phyloP scores from a whole-genome alignment of 1,140 invertebrate species.

The Achroia grisella region DNA sequence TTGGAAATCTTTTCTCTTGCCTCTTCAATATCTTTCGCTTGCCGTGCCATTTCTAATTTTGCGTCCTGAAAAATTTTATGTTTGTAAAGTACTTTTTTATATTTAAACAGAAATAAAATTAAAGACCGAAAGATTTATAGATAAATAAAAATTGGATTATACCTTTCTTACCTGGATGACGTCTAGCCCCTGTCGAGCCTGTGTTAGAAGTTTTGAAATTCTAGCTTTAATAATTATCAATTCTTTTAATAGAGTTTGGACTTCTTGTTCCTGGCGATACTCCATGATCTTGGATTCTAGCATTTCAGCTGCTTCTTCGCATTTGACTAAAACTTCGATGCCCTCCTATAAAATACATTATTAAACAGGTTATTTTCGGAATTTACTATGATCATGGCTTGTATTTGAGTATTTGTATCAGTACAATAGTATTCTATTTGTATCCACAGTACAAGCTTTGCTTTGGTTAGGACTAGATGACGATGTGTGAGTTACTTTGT shows the following conservation, averaged over 20 bases:
- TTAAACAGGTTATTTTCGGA: too few species aligned
- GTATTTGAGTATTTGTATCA: too few species aligned
- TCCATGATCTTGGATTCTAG: slow-evolving; percentile 74
- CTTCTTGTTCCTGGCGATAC: slow-evolving; percentile 73
- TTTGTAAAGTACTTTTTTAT: background rate
- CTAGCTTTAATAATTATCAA: slow-evolving; percentile 64
- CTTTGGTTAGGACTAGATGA: too few species aligned
- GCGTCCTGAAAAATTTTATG: slow-evolving; percentile 51
- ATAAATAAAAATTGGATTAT: slow-evolving; percentile 13
- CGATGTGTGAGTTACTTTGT: too few species aligned
- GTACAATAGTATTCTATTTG: too few species aligned
- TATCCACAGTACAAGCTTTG: too few species aligned
- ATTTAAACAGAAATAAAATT: slow-evolving; percentile 2
- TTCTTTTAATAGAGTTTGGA: slow-evolving; percentile 61
- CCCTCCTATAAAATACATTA: slow-evolving; percentile 70
- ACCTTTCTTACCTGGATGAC: slow-evolving; percentile 75
- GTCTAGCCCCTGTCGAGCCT: slow-evolving; percentile 76
- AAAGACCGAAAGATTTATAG: background rate
- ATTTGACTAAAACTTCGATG: slow-evolving; percentile 74
- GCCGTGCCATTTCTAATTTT: slow-evolving; percentile 37
- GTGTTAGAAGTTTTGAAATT: slow-evolving; percentile 74
- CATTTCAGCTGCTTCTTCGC: slow-evolving; percentile 73
- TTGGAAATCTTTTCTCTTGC: slow-evolving; percentile 49
- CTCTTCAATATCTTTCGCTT: slow-evolving; percentile 51
- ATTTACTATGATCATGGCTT: too few species aligned